These are phyloP conservation scores for Orussus abietinus DNA, from an alignment of 1,140 invertebrate species.

Conservation along the genomic window DNA sequence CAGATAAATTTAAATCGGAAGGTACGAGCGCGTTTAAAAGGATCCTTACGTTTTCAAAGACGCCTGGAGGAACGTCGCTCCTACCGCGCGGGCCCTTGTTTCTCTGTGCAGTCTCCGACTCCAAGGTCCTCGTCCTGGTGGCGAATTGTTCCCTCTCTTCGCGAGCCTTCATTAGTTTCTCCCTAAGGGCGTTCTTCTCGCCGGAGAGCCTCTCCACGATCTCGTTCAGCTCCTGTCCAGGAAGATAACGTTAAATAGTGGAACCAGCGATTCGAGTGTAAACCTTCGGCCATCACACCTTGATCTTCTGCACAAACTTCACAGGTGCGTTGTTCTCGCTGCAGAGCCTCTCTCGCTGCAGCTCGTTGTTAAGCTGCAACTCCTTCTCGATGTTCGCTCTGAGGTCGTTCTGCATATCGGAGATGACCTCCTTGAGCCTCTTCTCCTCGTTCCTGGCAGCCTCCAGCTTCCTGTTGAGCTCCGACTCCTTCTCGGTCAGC, in stretches of 20 bases:
- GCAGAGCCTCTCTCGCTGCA: constrained; percentile 16
- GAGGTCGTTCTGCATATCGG: constrained; percentile 24
- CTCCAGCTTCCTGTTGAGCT: constrained; percentile 25
- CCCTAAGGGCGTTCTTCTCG: constrained; percentile 47
- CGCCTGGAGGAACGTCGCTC: too few species aligned
- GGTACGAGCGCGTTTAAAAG: too few species aligned
- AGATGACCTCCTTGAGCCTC: constrained; percentile 27
- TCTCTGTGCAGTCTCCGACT: constrained; percentile 25
- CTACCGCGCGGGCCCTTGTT: too few species aligned
- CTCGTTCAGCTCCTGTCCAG: constrained; percentile 49
- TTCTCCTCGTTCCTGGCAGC: constrained; percentile 26
- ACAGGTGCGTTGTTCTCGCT: constrained; percentile 41
- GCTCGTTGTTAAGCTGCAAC: constrained; percentile 36
- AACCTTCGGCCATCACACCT: constrained; percentile 23
- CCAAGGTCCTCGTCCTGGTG: constrained; percentile 25
- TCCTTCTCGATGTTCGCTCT: constrained; percentile 29
- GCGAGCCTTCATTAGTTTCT: constrained; percentile 26
- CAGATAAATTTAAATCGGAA: too few species aligned
- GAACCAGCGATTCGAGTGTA: constrained; percentile 1
- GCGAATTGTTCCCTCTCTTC: constrained; percentile 28
- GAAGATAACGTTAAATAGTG: constrained; percentile 10
- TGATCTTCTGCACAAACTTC: constrained; percentile 52
- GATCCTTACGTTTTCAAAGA: too few species aligned
- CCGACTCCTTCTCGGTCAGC: constrained; percentile 24
- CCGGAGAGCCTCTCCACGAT: constrained; percentile 47